Percentiles rank a stretch among this genome's conserved stretches.
Conservation (phyloP, 2,113 vertebrate genomes). For the Ptychochromis oligacanthus region DNA sequence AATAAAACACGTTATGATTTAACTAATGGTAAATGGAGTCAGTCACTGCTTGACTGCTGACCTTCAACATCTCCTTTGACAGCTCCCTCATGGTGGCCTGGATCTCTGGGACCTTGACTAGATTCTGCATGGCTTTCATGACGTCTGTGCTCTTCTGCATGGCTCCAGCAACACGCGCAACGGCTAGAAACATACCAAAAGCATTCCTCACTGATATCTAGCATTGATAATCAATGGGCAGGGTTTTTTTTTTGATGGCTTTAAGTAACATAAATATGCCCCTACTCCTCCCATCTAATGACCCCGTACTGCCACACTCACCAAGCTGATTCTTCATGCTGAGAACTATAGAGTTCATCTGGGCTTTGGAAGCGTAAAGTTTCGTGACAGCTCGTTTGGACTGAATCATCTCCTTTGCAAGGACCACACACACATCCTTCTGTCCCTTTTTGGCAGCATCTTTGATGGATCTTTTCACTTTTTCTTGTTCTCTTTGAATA, state of each 20-base stretch:
- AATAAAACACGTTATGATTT: too few species aligned
- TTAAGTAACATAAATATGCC: neutral
- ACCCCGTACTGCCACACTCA: slow-evolving; percentile 76
- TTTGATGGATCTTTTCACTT: slow-evolving; percentile 95
- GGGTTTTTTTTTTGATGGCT: too few species aligned
- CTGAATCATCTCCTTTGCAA: slow-evolving; percentile 95
- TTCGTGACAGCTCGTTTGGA: slow-evolving; percentile 90
- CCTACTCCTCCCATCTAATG: neutral
- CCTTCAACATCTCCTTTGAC: slow-evolving; percentile 99
- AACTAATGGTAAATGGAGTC: neutral
- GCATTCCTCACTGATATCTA: neutral
- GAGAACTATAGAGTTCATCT: slow-evolving; percentile 97
- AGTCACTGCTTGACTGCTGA: slow-evolving; percentile 58
- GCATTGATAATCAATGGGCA: neutral
- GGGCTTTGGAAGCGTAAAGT: slow-evolving; percentile 94
- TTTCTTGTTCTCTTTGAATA: slow-evolving; percentile 97
- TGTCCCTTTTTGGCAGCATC: slow-evolving; percentile 96
- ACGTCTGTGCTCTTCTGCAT: slow-evolving; percentile 98
- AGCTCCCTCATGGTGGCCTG: slow-evolving; percentile 97
- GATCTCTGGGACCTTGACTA: slow-evolving; percentile 96
- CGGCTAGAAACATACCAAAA: slow-evolving; percentile 75
- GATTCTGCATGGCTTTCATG: slow-evolving; percentile 97
- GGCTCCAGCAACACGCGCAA: slow-evolving; percentile 90
- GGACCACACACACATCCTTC: slow-evolving; percentile 90
- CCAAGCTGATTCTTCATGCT: slow-evolving; percentile 98